These are phyloP conservation scores for Drosophila seguyi DNA, from an alignment of 1,140 invertebrate species.

Conservation along the genomic window DNA sequence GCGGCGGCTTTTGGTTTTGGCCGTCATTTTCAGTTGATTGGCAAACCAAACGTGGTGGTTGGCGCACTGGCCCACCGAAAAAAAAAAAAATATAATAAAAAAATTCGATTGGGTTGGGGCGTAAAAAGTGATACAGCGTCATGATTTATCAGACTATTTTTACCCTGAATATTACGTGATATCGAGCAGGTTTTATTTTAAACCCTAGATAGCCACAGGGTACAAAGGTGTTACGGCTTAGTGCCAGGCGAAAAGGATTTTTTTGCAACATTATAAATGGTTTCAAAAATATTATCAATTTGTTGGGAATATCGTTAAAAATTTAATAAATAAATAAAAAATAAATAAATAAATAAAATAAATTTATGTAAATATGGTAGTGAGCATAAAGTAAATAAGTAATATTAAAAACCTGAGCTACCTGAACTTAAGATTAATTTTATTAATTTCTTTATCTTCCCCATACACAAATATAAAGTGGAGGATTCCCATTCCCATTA, in stretches of 20 bases:
- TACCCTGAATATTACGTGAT: conserved; percentile 53
- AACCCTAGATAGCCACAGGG: not conserved
- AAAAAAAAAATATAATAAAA: conserved; percentile 16
- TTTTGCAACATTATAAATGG: not conserved
- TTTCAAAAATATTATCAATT: not conserved
- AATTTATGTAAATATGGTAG: no score
- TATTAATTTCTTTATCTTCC: no score
- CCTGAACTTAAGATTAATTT: no score
- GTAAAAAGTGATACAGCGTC: conserved; percentile 36
- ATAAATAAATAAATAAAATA: no score
- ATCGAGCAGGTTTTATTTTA: conserved; percentile 52
- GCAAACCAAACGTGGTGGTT: conserved; percentile 46
- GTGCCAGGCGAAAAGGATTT: not conserved
- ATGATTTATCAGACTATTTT: conserved; percentile 56
- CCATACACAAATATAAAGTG: no score
- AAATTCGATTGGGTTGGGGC: conserved; percentile 16
- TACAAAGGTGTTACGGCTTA: not conserved
- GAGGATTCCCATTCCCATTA: no score
- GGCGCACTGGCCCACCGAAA: conserved; percentile 10
- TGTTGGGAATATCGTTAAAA: not conserved
- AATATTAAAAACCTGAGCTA: no score
- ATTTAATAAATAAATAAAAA: no score
- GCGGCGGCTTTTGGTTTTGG: conserved; percentile 43
- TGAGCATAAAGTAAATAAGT: no score
- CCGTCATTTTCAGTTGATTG: conserved; percentile 53